Conservation (phyloP, 2,797 vertebrate genomes). For the Carcharodon carcharias region DNA sequence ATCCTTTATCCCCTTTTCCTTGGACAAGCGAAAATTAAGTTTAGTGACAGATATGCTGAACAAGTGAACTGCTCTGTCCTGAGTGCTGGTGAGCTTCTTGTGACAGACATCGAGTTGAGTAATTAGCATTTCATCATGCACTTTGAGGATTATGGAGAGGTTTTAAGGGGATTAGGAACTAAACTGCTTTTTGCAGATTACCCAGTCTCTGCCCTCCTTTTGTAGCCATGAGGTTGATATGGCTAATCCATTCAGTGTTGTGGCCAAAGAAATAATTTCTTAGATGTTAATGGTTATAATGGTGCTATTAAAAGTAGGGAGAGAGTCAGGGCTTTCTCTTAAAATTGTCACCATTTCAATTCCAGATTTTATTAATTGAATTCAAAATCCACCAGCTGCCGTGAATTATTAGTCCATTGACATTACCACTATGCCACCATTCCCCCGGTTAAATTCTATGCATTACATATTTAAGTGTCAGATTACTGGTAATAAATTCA, state of each 20-base stretch:
- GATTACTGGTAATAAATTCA: not conserved
- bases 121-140: not conserved
- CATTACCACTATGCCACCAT: no score
- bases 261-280: not conserved
- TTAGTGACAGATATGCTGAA: not conserved
- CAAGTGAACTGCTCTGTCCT: not conserved
- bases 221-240: not conserved
- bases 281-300: not conserved
- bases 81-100: not conserved
- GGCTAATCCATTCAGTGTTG: not conserved
- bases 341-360: no score
- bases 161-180: no score
- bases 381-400: no score
- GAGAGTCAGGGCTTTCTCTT: not conserved
- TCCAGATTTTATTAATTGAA: no score
- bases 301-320: not conserved
- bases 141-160: no score
- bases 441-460: not conserved
- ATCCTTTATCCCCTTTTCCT: not conserved
- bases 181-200: no score
- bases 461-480: not conserved
- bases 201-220: not conserved
- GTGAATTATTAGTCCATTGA: no score
- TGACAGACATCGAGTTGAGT: not conserved
- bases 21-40: not conserved